Evolutionary conservation across 2,888 invertebrate species (phyloP).

Genomic region (Xanthorhoe designata): DNA sequence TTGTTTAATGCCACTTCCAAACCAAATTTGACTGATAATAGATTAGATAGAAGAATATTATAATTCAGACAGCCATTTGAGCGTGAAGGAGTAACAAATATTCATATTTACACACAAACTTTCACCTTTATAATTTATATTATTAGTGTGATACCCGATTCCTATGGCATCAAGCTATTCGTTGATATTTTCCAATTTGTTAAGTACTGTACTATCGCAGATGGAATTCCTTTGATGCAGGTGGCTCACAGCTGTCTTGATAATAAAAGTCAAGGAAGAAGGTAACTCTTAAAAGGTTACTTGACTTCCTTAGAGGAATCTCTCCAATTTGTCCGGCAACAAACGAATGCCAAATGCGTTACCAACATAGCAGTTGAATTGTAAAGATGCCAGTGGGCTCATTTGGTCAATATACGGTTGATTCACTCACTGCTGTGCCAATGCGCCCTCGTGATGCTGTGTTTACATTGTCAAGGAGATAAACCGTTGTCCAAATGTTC

Average conservation of each 20-base stretch:
- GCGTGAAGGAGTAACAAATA: too few species aligned
- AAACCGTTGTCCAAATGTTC: conserved; percentile 20
- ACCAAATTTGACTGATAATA: too few species aligned
- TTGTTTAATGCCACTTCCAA: too few species aligned
- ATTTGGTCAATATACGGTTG: conserved; percentile 37
- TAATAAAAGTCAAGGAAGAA: not conserved
- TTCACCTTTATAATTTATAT: too few species aligned
- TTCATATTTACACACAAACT: too few species aligned
- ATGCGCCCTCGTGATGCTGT: conserved; percentile 35
- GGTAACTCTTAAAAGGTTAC: not conserved
- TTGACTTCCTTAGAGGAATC: conserved; percentile 15
- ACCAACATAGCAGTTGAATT: conserved; percentile 34
- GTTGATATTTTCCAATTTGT: not conserved
- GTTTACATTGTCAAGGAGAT: conserved; percentile 34
- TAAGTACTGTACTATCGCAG: not conserved
- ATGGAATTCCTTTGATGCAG: not conserved
- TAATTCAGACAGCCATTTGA: too few species aligned
- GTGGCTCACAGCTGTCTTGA: not conserved
- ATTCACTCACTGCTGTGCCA: conserved; percentile 45
- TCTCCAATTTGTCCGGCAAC: conserved; percentile 18
- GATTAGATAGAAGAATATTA: too few species aligned
- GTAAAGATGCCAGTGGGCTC: conserved; percentile 32
- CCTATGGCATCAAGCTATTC: too few species aligned
- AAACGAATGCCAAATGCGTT: conserved; percentile 27
- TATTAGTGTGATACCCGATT: too few species aligned